These are phyloP conservation scores for Chalcosyrphus nemorum DNA, from an alignment of 2,888 invertebrate species.

Conservation along the genomic window DNA sequence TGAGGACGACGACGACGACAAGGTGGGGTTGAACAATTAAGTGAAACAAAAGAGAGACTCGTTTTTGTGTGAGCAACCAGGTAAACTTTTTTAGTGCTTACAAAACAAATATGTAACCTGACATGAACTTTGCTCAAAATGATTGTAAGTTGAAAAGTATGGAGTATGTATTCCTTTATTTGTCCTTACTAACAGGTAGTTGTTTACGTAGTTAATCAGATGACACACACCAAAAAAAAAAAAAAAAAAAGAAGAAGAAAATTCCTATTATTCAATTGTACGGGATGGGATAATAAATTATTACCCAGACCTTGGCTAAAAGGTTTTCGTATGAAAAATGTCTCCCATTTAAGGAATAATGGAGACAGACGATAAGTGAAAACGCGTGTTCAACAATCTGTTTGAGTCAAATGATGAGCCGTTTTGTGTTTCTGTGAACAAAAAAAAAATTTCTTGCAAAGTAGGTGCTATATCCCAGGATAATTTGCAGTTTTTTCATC, in stretches of 20 bases:
- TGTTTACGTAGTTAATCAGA: not conserved
- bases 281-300: not conserved
- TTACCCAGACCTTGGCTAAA: not conserved
- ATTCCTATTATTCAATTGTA: not conserved
- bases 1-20: conserved; percentile 10
- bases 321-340: not conserved
- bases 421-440: not conserved
- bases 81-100: conserved; percentile 14
- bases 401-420: not conserved
- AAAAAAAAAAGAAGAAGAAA: no score
- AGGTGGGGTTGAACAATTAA: conserved; percentile 24
- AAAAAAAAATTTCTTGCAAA: no score
- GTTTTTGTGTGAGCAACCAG: not conserved
- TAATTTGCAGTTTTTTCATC: no score
- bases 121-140: conserved; percentile 23
- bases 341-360: not conserved
- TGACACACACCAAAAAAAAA: no score
- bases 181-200: not conserved
- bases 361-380: not conserved
- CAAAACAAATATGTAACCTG: conserved; percentile 38
- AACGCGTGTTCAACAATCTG: not conserved
- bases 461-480: no score
- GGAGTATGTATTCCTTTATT: not conserved
- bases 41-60: conserved; percentile 29
- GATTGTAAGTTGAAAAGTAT: no score